Conservation (phyloP, 2,113 vertebrate species). For the Zootoca vivipara region DNA sequence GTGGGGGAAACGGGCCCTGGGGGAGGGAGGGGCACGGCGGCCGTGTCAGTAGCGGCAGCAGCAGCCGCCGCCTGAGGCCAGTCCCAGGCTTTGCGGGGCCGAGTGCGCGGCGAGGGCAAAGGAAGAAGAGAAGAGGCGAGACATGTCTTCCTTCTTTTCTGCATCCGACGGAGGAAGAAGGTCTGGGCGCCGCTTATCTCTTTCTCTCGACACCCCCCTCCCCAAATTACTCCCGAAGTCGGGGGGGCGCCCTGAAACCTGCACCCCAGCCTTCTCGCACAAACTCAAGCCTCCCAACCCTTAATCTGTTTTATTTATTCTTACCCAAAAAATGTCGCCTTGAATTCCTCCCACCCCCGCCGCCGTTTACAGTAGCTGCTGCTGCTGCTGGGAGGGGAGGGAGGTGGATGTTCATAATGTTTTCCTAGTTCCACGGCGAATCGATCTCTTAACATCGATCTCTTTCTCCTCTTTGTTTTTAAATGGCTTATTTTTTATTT, state of each 20-base stretch:
- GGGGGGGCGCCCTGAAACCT: neutral
- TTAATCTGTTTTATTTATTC: neutral
- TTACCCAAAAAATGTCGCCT: neutral
- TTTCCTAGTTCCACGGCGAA: neutral
- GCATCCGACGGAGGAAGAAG: slow-evolving; percentile 27
- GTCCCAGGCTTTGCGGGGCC: slow-evolving; percentile 59
- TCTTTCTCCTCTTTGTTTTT: slow-evolving; percentile 32
- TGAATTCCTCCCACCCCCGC: neutral
- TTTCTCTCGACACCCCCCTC: neutral
- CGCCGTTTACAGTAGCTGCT: neutral
- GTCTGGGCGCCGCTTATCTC: slow-evolving; percentile 6
- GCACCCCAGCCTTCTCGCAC: neutral
- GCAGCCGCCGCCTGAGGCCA: slow-evolving; percentile 52
- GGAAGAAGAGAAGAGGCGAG: slow-evolving; percentile 24
- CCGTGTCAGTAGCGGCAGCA: slow-evolving; percentile 2
- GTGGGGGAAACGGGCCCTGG: slow-evolving; percentile 19
- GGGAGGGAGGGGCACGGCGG: slow-evolving; percentile 28
- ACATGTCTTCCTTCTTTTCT: slow-evolving; percentile 15
- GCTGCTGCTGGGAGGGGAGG: neutral
- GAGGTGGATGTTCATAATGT: neutral
- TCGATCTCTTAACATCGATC: slow-evolving; percentile 25
- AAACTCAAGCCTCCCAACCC: neutral
- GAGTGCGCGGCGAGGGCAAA: slow-evolving; percentile 51
- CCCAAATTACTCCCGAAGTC: neutral
- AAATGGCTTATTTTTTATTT: neutral